Evolutionary conservation across 2,113 vertebrate species (phyloP).

Genomic region (Mugil cephalus): DNA sequence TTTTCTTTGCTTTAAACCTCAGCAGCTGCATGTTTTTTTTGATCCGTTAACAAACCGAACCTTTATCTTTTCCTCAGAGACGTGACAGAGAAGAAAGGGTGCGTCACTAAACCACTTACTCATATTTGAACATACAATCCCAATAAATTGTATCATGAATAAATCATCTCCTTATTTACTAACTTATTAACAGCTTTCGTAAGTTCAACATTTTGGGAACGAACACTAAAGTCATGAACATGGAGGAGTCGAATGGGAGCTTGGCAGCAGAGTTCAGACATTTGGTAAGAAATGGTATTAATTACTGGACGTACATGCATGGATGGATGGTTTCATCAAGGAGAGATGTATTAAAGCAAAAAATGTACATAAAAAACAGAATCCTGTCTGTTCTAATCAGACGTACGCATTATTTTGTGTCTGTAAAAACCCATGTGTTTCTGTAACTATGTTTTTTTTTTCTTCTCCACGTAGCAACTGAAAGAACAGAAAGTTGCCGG

Average conservation of each 20-base stretch:
- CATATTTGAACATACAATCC: no score
- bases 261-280: constrained; percentile 97
- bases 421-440: background rate
- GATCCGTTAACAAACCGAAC: background rate
- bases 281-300: constrained; percentile 82
- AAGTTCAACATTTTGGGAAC: constrained; percentile 99
- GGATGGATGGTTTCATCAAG: no score
- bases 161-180: background rate
- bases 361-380: no score
- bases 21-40: background rate
- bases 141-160: rapidly evolving
- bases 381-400: no score
- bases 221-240: constrained; percentile 98
- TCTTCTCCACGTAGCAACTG: constrained; percentile 90
- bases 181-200: constrained; percentile 85
- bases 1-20: background rate
- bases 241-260: constrained; percentile 98
- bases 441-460: background rate
- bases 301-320: no score
- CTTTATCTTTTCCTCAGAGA: constrained; percentile 83
- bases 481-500: constrained; percentile 95
- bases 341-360: no score
- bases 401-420: no score
- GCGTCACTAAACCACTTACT: constrained; percentile 50
- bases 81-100: constrained; percentile 96